Base-by-base conservation (phyloP, 2,888 invertebrate genomes). In the Bhutanitis thaidina region DNA sequence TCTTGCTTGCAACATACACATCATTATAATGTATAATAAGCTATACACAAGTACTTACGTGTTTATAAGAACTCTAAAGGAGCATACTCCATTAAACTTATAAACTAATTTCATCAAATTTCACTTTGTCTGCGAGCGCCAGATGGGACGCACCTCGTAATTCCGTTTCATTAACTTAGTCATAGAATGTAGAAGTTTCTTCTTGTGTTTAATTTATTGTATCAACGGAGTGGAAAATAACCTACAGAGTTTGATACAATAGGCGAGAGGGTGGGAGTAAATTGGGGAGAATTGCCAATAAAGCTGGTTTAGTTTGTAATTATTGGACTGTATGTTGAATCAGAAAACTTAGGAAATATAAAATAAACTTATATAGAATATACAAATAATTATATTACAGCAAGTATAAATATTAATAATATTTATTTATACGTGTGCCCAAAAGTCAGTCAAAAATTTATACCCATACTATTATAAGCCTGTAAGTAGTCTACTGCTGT, bases 41-140 rank as follows among this genome's bases (percentile, higher is more conserved):
- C 55, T 53, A 35, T 50, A 49, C 52, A 40, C 52, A 57, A 49
- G 59, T 56, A 59, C 49, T 20, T 20, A 5, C 20, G 53, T 57
- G 60, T 56, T 57, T 58, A 58, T 60, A 58, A 56, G 56, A 59
- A 58, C 52, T 56, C 49, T 58, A 59, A 67, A 59, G 68, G 66
- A 73, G 36, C 71, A 74, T 74, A 75, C 76, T 77, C 82, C 78
- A 80, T 83, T 83, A 83, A 84, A 85, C 76, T 84, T 80, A 70
- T 64, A 63, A 77, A 85, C 77, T 83, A 84, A 85, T 87, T 84
- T 80, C 77, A 81, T 82, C 77, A 80, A 82, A 82, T 80, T 84
- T 82, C 79, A 85, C 82, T 86, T 82, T 80, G 84, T 80, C 81
- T 74, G 69, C 67, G 69, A 69, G 73, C 68, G 71, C 74, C 85